phyloP scores from a whole-genome alignment of 2,888 invertebrate species.

The Oxytorus armatus region DNA sequence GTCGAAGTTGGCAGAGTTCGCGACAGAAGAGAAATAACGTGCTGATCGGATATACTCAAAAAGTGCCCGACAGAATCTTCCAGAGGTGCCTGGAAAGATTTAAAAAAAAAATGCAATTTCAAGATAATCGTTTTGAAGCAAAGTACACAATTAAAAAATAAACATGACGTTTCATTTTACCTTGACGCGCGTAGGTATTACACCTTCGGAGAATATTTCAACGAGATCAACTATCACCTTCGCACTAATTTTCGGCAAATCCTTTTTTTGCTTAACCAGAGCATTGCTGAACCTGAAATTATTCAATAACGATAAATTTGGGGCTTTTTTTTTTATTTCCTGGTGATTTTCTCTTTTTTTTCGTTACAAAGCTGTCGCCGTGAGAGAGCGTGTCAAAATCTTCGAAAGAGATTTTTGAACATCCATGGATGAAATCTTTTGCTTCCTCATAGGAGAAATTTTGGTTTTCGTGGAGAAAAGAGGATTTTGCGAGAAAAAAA shows the following conservation, averaged over 20 bases:
- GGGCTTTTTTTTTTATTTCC: too few relatives aligned
- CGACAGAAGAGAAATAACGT: conserved; percentile 77
- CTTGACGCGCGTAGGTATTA: conserved; percentile 76
- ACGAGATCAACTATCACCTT: conserved; percentile 80
- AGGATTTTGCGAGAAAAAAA: too few relatives aligned
- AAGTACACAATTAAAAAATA: too few relatives aligned
- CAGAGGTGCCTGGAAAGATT: conserved; percentile 74
- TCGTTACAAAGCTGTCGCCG: too few relatives aligned
- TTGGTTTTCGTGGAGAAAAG: too few relatives aligned
- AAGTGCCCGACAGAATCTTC: conserved; percentile 77
- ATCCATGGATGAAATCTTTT: too few relatives aligned
- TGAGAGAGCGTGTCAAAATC: too few relatives aligned
- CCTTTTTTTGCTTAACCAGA: conserved; percentile 78
- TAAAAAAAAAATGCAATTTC: neutral
- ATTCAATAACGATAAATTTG: neutral
- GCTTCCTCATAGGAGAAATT: too few relatives aligned
- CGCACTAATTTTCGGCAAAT: conserved; percentile 76
- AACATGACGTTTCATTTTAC: conserved; percentile 69
- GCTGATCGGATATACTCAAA: conserved; percentile 79
- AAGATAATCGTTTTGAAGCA: too few relatives aligned
- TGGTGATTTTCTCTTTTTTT: too few relatives aligned
- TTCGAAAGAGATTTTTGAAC: too few relatives aligned
- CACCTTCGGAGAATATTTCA: conserved; percentile 72
- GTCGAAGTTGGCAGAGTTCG: conserved; percentile 77
- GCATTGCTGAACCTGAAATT: conserved; percentile 67